Evolutionary conservation across 1,140 invertebrate genomes (phyloP), one percentile per base, ranked within the genome.

Genomic region (Scaptodrosophila lebanonensis): DNA sequence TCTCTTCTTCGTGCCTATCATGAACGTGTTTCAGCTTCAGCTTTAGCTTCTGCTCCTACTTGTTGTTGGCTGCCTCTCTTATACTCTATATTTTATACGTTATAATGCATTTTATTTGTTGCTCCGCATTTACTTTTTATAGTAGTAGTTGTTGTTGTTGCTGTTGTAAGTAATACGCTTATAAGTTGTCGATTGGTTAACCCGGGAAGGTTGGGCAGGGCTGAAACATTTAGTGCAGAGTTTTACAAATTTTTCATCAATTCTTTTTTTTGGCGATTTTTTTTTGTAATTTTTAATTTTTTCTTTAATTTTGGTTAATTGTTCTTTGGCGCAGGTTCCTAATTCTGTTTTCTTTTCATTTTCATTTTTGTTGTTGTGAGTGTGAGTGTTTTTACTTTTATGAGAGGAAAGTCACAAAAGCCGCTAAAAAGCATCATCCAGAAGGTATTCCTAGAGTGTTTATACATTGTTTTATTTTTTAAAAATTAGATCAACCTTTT

Each of bases 201-300:
- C 60, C 60, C 67, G 9, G 50, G 35, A 56, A 4, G 3, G 3
- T 25, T 33, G 45, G 47, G 48, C 50, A 64, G 68, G 54, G 61
- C 53, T 82, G 75, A 79, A 79, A 79, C 75, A 75, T 82, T 69
- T 61, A 83, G 77, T 83, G 77, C 71, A 84, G n/a, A n/a, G 47
- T 84, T 83, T 83, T 71, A 66, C 60, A 73, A n/a, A 68, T 82
- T 82, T 79, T 59, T 52, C 66, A 60, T 79, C 54, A 60, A 29
- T 60, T 61, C 49, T 66, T 56, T 44, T 54, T 33, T 44, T 40
- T 48, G 49, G 16, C 8, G 3, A 43, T 25, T 58, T 57, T 29
- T 17, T 29, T 66, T 49, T 47, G 43, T 9, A 27, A 43, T 51
- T 20, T 52, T 54, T 54, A 25, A 29, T 64, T 51, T 45, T 40